Percentiles rank a stretch among this genome's conserved stretches.
phyloP scores from a whole-genome alignment of 2,888 invertebrate genomes.

The Serrognathus titanus region DNA sequence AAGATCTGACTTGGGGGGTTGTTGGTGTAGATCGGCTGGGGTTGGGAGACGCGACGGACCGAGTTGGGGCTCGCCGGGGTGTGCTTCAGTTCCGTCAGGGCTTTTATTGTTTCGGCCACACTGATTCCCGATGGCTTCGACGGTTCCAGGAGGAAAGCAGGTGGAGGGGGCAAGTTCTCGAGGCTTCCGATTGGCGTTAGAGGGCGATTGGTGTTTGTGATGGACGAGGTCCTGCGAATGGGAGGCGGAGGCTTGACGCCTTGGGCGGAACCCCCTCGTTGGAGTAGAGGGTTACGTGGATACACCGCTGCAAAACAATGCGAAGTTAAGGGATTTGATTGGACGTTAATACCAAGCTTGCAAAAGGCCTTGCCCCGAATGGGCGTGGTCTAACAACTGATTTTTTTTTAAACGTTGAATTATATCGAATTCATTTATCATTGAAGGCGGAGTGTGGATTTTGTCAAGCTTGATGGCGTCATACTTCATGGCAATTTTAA shows the following conservation, averaged over 20 bases:
- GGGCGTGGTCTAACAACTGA: too few relatives aligned
- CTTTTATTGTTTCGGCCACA: slow-evolving; percentile 84
- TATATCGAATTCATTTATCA: too few relatives aligned
- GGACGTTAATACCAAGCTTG: not conserved
- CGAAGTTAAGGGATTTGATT: not conserved
- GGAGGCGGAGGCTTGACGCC: slow-evolving; percentile 76
- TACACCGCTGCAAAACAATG: slow-evolving; percentile 31
- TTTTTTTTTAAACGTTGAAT: too few relatives aligned
- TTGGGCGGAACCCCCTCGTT: slow-evolving; percentile 58
- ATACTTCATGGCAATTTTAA: too few relatives aligned
- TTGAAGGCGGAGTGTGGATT: too few relatives aligned
- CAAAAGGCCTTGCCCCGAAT: not conserved
- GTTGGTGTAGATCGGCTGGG: slow-evolving; percentile 24
- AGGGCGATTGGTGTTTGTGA: slow-evolving; percentile 48
- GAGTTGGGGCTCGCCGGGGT: slow-evolving; percentile 83
- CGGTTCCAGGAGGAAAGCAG: slow-evolving; percentile 69
- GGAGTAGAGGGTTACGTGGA: slow-evolving; percentile 46
- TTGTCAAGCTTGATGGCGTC: too few relatives aligned
- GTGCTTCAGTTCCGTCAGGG: slow-evolving; percentile 78
- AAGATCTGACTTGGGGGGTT: slow-evolving; percentile 36
- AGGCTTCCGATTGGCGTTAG: slow-evolving; percentile 48
- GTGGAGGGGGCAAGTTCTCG: slow-evolving; percentile 68
- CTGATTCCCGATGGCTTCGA: slow-evolving; percentile 51
- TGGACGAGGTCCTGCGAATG: slow-evolving; percentile 73
- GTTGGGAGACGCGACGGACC: slow-evolving; percentile 54